phyloP scores from a whole-genome alignment of 2,113 vertebrate genomes.

The Pampusana beccarii region DNA sequence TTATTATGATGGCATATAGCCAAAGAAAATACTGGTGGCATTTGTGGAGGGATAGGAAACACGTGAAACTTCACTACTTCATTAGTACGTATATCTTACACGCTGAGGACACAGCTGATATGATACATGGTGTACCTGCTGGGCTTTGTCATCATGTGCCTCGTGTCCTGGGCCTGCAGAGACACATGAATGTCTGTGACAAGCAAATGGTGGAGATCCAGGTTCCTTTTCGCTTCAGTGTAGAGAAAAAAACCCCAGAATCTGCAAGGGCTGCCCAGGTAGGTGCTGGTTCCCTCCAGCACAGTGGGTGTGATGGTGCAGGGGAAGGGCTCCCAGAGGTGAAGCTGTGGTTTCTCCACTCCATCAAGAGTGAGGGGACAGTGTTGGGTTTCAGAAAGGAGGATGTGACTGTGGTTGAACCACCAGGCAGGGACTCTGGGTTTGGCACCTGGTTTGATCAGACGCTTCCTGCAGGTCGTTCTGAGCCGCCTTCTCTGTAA shows the following conservation, averaged over 20 bases:
- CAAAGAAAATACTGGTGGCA: neutral
- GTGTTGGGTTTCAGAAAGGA: neutral
- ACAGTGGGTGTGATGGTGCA: neutral
- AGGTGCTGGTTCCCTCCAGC: neutral
- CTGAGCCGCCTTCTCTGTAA: neutral
- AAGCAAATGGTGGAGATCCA: neutral
- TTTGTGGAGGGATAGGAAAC: neutral
- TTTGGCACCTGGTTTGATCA: conserved; percentile 7
- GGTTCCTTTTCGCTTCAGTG: neutral
- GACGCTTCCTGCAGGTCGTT: neutral
- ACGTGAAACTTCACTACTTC: fast-evolving
- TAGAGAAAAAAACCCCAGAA: neutral
- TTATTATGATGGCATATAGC: neutral
- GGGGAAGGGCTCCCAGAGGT: neutral
- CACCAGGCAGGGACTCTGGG: neutral
- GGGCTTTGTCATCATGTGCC: neutral
- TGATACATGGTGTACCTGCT: neutral
- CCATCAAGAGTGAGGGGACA: neutral
- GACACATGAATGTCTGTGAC: neutral
- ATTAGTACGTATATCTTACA: neutral
- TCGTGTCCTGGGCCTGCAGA: neutral
- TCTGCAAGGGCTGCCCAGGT: neutral
- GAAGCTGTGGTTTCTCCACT: neutral
- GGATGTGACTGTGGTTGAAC: neutral
- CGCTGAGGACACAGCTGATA: neutral